A percentile compares a stretch with the other conserved stretches of the same genome.
These are phyloP conservation scores for Ochotona princeps DNA, from an alignment of 2,113 vertebrate species.

Conservation along the genomic window DNA sequence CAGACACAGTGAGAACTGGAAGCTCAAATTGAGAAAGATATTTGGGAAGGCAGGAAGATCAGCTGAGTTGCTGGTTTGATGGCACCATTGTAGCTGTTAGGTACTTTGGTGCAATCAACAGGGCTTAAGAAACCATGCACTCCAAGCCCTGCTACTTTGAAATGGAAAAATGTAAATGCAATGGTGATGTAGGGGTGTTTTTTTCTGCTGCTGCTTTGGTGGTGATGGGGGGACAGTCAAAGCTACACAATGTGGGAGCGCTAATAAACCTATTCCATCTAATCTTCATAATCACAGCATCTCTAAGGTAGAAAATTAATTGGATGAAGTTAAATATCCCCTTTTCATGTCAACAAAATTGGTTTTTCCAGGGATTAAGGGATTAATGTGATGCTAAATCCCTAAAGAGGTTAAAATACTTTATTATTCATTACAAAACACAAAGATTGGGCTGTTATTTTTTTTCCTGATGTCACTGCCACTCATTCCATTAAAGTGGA, in stretches of 20 bases:
- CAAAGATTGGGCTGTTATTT: constrained; percentile 90
- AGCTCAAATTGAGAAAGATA: constrained; percentile 29
- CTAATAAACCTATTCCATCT: constrained; percentile 95
- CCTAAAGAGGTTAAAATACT: constrained; percentile 96
- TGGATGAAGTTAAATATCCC: constrained; percentile 93
- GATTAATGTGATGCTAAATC: constrained; percentile 96
- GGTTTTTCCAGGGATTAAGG: constrained; percentile 97
- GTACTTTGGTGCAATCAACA: not conserved
- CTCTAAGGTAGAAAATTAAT: constrained; percentile 96
- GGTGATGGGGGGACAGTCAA: constrained; percentile 65
- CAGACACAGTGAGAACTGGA: constrained; percentile 64
- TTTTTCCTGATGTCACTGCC: constrained; percentile 78
- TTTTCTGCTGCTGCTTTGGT: constrained; percentile 67
- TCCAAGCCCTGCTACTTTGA: constrained; percentile 36
- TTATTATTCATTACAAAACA: constrained; percentile 97
- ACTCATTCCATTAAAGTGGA: constrained; percentile 78
- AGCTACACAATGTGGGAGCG: constrained; percentile 87
- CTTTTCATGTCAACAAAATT: constrained; percentile 94
- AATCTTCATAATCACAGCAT: constrained; percentile 94
- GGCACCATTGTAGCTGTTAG: constrained; percentile 51
- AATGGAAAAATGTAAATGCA: constrained; percentile 53
- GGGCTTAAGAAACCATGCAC: not conserved
- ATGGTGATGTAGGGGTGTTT: constrained; percentile 64
- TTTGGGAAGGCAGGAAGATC: constrained; percentile 34
- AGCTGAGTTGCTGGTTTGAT: constrained; percentile 20